Base-by-base conservation (phyloP, 2,113 vertebrate species). In the Himantopus leucocephalus region DNA sequence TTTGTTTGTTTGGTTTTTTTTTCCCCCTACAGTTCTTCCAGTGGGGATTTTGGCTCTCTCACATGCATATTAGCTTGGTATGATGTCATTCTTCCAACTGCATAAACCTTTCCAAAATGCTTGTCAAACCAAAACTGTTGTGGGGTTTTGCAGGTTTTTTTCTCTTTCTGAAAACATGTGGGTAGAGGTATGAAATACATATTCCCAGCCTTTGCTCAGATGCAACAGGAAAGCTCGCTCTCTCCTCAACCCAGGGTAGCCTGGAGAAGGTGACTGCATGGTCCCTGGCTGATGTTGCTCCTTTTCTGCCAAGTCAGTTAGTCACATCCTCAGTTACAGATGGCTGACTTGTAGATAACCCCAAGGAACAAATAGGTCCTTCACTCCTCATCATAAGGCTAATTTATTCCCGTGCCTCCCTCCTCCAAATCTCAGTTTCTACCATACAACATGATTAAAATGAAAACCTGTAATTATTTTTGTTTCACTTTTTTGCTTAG, bases 301-400 rank as follows among this genome's bases (percentile, higher is more conserved):
- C 48, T 94, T 94, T 94, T 88, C 80, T 27, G 6, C 22, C 83
- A 75, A 84, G 56, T 53, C 62, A 39, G 59, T 85, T 85, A 94
- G 72, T 96, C 91, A 92, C 68, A 92, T 91, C 26, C 64, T 92
- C 68, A 70, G 30, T 45, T 64, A 88, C 45, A 90, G 86, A 76
- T 70, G 63, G n/a, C 30, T 77, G 59, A 71, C 53, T 73, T 73
- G 27, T 11, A 80, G 59, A 56, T 75, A 92, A 70, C 35, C 19
- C 14, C 3, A 6, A 59, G 37, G 55, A 93, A 17, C 47, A 86
- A 95, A 72, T 1, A 81, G 27, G 39, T 78, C 7, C 3, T 63
- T 86, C 34, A 34, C 16, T 92, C 24, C 55, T 92, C 24, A 75
- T 67, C 27, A 60, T 48, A 72, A 52, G 37, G 11, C 27, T 64